Base-by-base conservation (phyloP, 2,113 vertebrate species). In the Rhadina sibilatrix region DNA sequence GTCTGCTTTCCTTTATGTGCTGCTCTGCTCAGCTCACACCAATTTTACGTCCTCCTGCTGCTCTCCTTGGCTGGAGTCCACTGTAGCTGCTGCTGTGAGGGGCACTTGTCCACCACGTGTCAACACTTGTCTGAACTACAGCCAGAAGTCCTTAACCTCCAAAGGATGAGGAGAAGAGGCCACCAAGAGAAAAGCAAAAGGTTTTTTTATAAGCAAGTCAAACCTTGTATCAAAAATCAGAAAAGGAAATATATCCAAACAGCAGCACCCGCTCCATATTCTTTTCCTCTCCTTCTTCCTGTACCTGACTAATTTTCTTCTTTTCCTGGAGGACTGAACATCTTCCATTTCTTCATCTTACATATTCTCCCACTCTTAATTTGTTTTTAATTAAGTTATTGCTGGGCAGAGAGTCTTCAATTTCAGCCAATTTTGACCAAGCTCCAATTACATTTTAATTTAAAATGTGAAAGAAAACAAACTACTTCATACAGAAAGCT, bases 381-480 rank as follows among this genome's bases (percentile, higher is more conserved):
- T 85, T 63, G 18, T 63, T 93, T 52, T 93, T 75, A 92, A 49
- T 95, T 94, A 88, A 91, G 66, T 64, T 81, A 83, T 64, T 77
- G 65, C 75, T 82, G 64, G 25, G 27, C 35, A 92, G 16, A 95
- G 7, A 76, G 2, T 38, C 28, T 56, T 88, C 78, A 87, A 87
- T 69, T 95, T 91, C 50, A 91, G 56, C 81, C 31, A 92, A 25
- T 42, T 96, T 84, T 94, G 76, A 94, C 81, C 63, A 94, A 81
- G 38, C 12, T 93, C 71, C 71, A 88, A 93, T 85, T 95, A 72
- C 4, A 15, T 82, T 91, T 96, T 92, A 79, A 95, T 94, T 95
- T 80, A 84, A 95, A 44, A 89, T 69, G 20, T 71, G 70, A 94
- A 91, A 96, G 90, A 77, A 97, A 88, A 90, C 15, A 83, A 66